Percentiles rank a stretch among this genome's conserved stretches.
phyloP scores from a whole-genome alignment of 2,113 vertebrate species.

The Pampusana beccarii region DNA sequence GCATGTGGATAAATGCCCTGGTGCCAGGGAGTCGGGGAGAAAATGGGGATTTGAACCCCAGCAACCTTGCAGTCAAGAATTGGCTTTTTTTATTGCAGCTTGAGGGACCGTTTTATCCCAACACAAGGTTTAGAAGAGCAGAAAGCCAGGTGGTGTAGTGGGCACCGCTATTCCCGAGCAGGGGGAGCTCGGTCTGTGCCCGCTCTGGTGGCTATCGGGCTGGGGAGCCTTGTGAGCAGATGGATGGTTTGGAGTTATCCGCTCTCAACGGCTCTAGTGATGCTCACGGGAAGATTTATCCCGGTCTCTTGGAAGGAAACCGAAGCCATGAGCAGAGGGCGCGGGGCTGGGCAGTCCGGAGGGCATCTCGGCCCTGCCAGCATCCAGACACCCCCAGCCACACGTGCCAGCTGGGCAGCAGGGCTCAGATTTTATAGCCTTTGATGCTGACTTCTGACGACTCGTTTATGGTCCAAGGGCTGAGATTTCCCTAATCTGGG shows the following conservation, averaged over 20 bases:
- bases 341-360: neutral
- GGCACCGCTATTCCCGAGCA: fast-evolving
- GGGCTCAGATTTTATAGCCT: neutral
- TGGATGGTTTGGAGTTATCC: neutral
- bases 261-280: fast-evolving
- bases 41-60: neutral
- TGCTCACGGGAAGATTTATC: neutral
- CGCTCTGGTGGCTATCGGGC: fast-evolving
- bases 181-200: neutral
- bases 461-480: neutral
- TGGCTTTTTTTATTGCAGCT: neutral
- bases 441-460: neutral
- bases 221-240: neutral
- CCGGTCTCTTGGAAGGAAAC: neutral
- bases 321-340: neutral
- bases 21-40: neutral
- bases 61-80: neutral
- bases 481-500: neutral
- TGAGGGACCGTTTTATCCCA: fast-evolving
- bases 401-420: neutral
- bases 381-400: neutral
- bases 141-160: neutral
- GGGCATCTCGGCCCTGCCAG: neutral
- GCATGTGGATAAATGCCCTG: neutral
- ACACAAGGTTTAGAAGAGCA: neutral